A percentile compares a stretch with the other conserved stretches of the same genome.
These are phyloP conservation scores for Calcarius lapponicus DNA, from an alignment of 2,797 vertebrate species.

Conservation along the genomic window DNA sequence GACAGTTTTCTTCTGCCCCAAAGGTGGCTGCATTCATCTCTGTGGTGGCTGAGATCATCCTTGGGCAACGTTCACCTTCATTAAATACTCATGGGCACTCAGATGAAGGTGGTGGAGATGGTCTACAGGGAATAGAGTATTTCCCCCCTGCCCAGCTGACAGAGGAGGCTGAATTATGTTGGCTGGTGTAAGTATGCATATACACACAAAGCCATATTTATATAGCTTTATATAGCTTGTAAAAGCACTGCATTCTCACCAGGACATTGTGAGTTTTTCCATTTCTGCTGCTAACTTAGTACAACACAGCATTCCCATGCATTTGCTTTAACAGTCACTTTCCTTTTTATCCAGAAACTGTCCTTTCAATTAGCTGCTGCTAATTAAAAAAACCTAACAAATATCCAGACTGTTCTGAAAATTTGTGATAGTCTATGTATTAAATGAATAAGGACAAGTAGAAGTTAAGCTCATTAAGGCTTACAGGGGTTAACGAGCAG, in stretches of 20 bases:
- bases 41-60: not conserved
- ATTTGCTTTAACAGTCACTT: not conserved
- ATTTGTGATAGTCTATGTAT: not conserved
- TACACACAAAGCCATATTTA: not conserved
- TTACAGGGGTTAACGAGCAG: constrained; percentile 17
- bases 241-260: not conserved
- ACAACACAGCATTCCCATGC: not conserved
- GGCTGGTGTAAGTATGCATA: not conserved
- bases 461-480: constrained; percentile 50
- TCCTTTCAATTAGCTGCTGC: constrained; percentile 35
- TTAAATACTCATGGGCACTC: not conserved
- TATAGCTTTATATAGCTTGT: not conserved
- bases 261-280: not conserved
- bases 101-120: not conserved
- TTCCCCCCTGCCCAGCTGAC: not conserved
- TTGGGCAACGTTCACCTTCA: not conserved
- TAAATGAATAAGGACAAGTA: constrained; percentile 39
- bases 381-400: constrained; percentile 33
- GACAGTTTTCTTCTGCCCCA: not conserved
- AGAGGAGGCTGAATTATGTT: not conserved
- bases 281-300: fast-evolving
- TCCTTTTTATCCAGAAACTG: not conserved
- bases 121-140: not conserved
- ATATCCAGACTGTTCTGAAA: constrained; percentile 25
- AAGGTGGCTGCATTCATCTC: not conserved